Percentiles rank a stretch among this genome's conserved stretches.
Conservation (phyloP, 2,113 vertebrate species). For the Dicentrarchus labrax region DNA sequence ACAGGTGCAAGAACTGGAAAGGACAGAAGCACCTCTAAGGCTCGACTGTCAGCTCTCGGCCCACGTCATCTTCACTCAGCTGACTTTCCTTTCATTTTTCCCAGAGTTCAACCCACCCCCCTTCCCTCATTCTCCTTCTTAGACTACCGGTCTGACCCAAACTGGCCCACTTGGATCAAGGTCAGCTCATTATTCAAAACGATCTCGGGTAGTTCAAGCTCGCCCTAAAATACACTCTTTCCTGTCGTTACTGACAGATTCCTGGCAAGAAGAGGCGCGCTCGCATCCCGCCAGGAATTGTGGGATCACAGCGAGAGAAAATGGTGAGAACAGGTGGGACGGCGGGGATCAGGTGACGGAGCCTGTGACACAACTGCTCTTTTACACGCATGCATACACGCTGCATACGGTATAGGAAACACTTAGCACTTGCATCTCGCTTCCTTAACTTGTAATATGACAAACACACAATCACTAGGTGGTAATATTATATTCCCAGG, state of each 20-base stretch:
- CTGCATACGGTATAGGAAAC: not conserved
- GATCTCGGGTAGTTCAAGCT: not conserved
- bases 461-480: conserved; percentile 20
- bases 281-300: conserved; percentile 25
- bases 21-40: not conserved
- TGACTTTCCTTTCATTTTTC: not conserved
- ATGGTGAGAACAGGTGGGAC: conserved; percentile 67
- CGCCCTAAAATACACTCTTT: conserved; percentile 26
- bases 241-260: conserved; percentile 50
- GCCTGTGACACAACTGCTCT: conserved; percentile 5
- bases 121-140: not conserved
- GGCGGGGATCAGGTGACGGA: conserved; percentile 31
- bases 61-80: conserved; percentile 23
- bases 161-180: conserved; percentile 48
- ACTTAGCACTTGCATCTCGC: not conserved
- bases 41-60: not conserved
- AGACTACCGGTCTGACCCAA: not conserved
- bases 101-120: not conserved
- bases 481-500: conserved; percentile 29
- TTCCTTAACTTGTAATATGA: not conserved
- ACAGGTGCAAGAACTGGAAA: conserved; percentile 8
- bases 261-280: conserved; percentile 48
- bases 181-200: conserved; percentile 37
- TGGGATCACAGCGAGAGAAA: conserved; percentile 24
- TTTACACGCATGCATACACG: not conserved